A percentile compares a stretch with the other conserved stretches of the same genome.
These are phyloP conservation scores for Octonoba sinensis DNA, from an alignment of 2,888 invertebrate genomes.

Conservation along the genomic window DNA sequence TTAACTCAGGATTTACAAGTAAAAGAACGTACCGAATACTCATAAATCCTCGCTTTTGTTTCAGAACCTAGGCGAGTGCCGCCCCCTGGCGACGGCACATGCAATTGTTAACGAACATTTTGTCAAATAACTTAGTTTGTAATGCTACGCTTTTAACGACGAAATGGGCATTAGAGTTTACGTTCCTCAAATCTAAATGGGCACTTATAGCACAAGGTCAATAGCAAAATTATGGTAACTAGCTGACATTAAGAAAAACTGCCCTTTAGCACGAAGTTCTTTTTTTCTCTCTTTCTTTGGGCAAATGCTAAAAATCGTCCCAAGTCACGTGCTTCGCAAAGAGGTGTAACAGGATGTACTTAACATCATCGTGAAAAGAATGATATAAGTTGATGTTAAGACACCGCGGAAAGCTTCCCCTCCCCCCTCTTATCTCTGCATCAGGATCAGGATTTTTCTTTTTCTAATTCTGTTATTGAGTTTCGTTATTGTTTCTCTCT, in stretches of 20 bases:
- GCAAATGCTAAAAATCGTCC: not conserved
- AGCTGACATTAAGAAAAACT: constrained; percentile 23
- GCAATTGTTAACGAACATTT: constrained; percentile 27
- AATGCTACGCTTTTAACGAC: constrained; percentile 26
- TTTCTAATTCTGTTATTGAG: not conserved
- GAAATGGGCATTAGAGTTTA: constrained; percentile 33
- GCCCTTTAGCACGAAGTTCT: constrained; percentile 36
- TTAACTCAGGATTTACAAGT: not conserved
- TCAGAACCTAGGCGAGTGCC: not conserved
- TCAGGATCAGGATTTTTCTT: not conserved
- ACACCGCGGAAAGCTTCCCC: not conserved
- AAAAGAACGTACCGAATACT: not conserved
- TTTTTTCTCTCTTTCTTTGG: not conserved
- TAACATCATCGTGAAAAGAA: not conserved
- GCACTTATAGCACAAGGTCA: constrained; percentile 44
- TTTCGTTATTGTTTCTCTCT: not conserved
- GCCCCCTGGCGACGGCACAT: constrained; percentile 33
- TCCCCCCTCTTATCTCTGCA: not conserved
- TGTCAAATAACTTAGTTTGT: constrained; percentile 43
- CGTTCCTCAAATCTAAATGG: constrained; percentile 51
- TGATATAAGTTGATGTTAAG: not conserved
- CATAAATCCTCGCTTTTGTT: not conserved
- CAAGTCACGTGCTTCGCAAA: constrained; percentile 5
- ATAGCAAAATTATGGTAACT: constrained; percentile 57
- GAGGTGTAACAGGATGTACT: constrained; percentile 26